Percentiles rank a stretch among this genome's conserved stretches.
Conservation (phyloP, 2,888 invertebrate genomes). For the Rhopalosiphum nymphaeae region DNA sequence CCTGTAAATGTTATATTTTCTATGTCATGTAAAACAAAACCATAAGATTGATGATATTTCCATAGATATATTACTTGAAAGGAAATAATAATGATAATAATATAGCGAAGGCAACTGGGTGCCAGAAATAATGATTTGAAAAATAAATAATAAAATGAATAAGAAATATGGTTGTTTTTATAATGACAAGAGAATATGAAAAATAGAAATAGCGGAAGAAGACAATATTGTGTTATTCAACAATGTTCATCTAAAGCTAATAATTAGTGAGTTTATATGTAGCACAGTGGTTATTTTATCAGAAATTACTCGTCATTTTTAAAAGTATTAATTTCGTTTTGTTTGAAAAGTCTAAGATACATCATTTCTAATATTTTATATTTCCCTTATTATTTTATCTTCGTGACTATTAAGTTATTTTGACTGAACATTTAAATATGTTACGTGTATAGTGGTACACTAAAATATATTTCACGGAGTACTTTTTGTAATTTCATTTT, state of each 20-base stretch:
- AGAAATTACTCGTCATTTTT: background rate
- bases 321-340: background rate
- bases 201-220: constrained; percentile 3
- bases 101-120: background rate
- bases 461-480: background rate
- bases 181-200: background rate
- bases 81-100: background rate
- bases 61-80: background rate
- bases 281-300: background rate
- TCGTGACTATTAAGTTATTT: background rate
- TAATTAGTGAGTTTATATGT: background rate
- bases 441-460: background rate
- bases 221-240: constrained; percentile 33
- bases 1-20: constrained; percentile 40
- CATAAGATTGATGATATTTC: constrained; percentile 1
- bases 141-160: constrained; percentile 12
- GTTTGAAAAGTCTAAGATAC: background rate
- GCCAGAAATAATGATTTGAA: background rate
- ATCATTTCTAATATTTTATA: background rate
- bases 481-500: background rate
- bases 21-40: constrained; percentile 20
- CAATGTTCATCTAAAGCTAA: constrained; percentile 16
- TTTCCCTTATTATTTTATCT: background rate
- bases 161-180: background rate
- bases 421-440: background rate